Evolutionary conservation across 2,888 invertebrate species (phyloP).

Genomic region (Bhutanitis thaidina): DNA sequence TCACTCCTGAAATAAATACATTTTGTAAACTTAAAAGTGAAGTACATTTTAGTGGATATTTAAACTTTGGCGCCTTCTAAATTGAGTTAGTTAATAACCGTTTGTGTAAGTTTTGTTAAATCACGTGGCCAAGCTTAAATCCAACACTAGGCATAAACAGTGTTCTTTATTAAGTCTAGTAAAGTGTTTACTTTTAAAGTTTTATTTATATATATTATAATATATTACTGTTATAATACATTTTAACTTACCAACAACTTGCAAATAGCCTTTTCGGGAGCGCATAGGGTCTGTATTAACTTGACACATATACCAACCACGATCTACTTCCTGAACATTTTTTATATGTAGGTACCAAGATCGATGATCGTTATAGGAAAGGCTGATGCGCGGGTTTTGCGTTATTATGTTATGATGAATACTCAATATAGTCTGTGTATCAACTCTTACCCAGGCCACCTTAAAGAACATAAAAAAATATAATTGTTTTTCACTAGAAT

Average conservation of each 20-base stretch:
- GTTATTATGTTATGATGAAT: constrained; percentile 96
- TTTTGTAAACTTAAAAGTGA: too few species aligned
- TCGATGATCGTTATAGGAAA: constrained; percentile 93
- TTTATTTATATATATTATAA: too few species aligned
- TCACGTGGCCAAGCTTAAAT: too few species aligned
- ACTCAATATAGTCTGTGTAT: constrained; percentile 94
- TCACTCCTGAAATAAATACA: too few species aligned
- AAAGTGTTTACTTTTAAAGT: too few species aligned
- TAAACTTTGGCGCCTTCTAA: too few species aligned
- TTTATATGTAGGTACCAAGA: constrained; percentile 95
- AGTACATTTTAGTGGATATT: too few species aligned
- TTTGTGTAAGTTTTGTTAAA: too few species aligned
- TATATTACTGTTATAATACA: neutral
- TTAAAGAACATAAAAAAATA: constrained; percentile 43
- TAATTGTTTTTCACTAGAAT: neutral
- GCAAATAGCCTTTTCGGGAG: constrained; percentile 92
- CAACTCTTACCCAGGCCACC: constrained; percentile 96
- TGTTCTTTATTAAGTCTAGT: too few species aligned
- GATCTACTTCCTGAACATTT: constrained; percentile 91
- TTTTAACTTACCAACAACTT: constrained; percentile 90
- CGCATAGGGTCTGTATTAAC: constrained; percentile 97
- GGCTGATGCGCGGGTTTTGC: constrained; percentile 92
- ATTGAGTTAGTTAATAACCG: too few species aligned
- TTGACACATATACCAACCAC: constrained; percentile 96
- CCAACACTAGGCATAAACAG: too few species aligned